Evolutionary conservation across 2,797 vertebrate species (phyloP).

Genomic region (Limnodromus scolopaceus): DNA sequence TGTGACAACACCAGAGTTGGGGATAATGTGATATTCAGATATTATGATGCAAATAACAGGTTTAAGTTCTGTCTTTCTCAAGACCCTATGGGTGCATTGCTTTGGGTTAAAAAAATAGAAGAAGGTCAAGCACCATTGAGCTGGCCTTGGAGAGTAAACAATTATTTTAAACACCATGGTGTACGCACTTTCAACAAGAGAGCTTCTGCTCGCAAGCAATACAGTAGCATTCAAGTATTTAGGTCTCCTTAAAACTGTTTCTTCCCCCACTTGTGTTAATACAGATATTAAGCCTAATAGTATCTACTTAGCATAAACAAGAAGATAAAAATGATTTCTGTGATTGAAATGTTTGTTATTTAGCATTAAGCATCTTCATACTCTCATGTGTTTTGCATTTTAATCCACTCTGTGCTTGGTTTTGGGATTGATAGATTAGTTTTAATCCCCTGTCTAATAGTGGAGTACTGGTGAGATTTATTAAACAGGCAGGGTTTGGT

Average conservation of each 20-base stretch:
- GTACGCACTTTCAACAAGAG: not conserved
- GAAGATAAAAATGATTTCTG: constrained; percentile 84
- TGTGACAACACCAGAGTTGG: not conserved
- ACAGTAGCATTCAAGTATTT: constrained; percentile 64
- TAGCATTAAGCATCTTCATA: constrained; percentile 82
- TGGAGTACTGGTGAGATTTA: constrained; percentile 84
- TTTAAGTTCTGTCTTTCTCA: constrained; percentile 35
- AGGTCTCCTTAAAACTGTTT: constrained; percentile 72
- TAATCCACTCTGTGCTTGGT: constrained; percentile 84
- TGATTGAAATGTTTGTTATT: constrained; percentile 86
- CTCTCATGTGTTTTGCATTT: constrained; percentile 81
- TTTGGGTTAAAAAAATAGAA: constrained; percentile 53
- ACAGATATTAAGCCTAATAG: constrained; percentile 83
- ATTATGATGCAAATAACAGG: not conserved
- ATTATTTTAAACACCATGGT: constrained; percentile 7
- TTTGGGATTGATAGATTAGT: constrained; percentile 86
- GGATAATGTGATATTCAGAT: not conserved
- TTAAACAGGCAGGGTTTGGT: constrained; percentile 81
- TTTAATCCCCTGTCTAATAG: constrained; percentile 86
- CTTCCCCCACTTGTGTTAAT: constrained; percentile 77
- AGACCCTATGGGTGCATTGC: not conserved
- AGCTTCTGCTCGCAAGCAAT: constrained; percentile 25
- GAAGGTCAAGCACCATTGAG: constrained; percentile 55
- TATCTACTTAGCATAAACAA: constrained; percentile 85
- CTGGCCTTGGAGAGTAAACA: constrained; percentile 62